Percentiles rank a stretch among this genome's conserved stretches.
Conservation (phyloP, 2,113 vertebrate genomes). For the Leptosomus discolor region DNA sequence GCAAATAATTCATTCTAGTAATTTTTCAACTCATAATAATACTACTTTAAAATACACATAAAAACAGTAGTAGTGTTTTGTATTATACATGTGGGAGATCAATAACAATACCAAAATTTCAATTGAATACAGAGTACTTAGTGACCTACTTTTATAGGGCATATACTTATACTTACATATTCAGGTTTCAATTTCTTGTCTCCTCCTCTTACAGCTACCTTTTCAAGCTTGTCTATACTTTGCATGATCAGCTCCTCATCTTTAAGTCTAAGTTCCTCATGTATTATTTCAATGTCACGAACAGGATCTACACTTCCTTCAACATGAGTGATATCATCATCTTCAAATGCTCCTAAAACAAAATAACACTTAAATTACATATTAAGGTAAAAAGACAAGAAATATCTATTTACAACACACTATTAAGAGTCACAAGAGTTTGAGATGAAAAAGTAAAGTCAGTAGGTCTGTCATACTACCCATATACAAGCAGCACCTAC, state of each 20-base stretch:
- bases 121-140: neutral
- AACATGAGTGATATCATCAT: conserved; percentile 96
- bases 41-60: conserved; percentile 75
- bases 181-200: conserved; percentile 94
- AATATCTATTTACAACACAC: neutral
- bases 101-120: neutral
- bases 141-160: neutral
- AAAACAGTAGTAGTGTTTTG: conserved; percentile 53
- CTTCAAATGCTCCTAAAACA: conserved; percentile 89
- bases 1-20: conserved; percentile 81
- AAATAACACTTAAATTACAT: neutral
- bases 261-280: conserved; percentile 94
- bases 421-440: neutral
- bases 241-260: conserved; percentile 90
- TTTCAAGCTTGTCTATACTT: conserved; percentile 93
- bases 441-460: neutral
- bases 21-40: conserved; percentile 79
- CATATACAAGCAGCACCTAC: neutral
- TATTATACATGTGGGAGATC: neutral
- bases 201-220: conserved; percentile 89
- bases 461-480: neutral
- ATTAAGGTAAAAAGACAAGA: conserved; percentile 8
- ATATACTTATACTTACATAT: conserved; percentile 85
- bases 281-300: conserved; percentile 90
- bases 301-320: conserved; percentile 96